Conservation (phyloP, 2,888 invertebrate genomes). For the Trichogramma evanescens region DNA sequence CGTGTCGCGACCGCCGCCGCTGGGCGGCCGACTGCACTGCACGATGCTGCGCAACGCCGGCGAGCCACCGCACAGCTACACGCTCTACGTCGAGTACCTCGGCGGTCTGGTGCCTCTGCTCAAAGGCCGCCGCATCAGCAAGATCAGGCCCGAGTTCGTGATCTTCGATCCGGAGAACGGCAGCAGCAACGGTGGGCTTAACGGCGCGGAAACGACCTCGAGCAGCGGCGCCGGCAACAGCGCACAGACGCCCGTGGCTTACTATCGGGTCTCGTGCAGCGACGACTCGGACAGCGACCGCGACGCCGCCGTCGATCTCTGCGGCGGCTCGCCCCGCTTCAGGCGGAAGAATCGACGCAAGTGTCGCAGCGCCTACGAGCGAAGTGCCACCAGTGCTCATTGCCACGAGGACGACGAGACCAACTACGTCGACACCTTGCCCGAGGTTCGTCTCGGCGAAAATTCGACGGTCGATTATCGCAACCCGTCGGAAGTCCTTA, state of each 20-base stretch:
- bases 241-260: slow-evolving; percentile 7
- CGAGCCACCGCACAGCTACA: slow-evolving; percentile 78
- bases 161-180: slow-evolving; percentile 88
- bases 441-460: slow-evolving; percentile 57
- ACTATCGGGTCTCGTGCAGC: slow-evolving; percentile 44
- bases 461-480: no score
- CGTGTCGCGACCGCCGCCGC: slow-evolving; percentile 83
- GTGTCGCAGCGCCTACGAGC: slow-evolving; percentile 29
- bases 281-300: slow-evolving; percentile 58
- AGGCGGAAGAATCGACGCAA: slow-evolving; percentile 57
- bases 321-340: slow-evolving; percentile 70
- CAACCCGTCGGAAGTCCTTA: no score
- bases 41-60: slow-evolving; percentile 93
- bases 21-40: slow-evolving; percentile 85
- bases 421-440: slow-evolving; percentile 76
- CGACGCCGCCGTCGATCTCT: slow-evolving; percentile 52
- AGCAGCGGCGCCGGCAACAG: neutral
- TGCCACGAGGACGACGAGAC: slow-evolving; percentile 57
- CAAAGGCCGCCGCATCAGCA: slow-evolving; percentile 91
- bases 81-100: slow-evolving; percentile 87
- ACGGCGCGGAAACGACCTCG: neutral
- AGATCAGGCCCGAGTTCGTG: slow-evolving; percentile 95
- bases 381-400: slow-evolving; percentile 49
- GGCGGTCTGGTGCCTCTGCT: slow-evolving; percentile 93
- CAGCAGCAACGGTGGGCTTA: neutral